phyloP scores from a whole-genome alignment of 2,113 vertebrate genomes.

The Nyctereutes procyonoides region DNA sequence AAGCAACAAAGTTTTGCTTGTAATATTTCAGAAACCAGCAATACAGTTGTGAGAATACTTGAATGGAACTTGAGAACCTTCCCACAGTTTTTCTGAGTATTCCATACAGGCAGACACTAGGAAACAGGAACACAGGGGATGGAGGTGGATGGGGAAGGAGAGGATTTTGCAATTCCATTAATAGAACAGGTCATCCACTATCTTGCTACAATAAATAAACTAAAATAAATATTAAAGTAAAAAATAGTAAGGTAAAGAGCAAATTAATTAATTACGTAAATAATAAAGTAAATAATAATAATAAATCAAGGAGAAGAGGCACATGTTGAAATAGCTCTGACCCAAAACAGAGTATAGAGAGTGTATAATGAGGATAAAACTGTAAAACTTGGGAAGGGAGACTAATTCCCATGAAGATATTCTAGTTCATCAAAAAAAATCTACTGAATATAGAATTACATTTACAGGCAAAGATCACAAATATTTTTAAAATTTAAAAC shows the following conservation, averaged over 20 bases:
- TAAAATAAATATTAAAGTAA: neutral
- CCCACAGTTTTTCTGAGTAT: neutral
- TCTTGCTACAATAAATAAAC: neutral
- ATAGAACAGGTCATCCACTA: neutral
- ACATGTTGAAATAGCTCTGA: neutral
- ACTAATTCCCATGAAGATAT: neutral
- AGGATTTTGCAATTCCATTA: neutral
- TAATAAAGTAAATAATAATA: neutral
- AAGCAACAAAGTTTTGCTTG: neutral
- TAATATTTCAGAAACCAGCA: neutral
- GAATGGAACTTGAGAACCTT: neutral
- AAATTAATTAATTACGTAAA: neutral
- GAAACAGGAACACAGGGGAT: neutral
- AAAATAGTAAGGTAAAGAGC: neutral
- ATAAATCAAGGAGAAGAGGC: neutral
- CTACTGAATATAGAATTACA: neutral
- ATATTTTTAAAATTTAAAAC: neutral
- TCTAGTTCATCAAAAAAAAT: slow-evolving; percentile 32
- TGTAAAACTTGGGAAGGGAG: neutral
- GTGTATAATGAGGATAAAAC: slow-evolving; percentile 37
- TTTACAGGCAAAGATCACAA: neutral
- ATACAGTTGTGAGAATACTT: neutral
- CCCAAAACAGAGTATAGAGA: neutral
- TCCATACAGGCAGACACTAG: neutral
- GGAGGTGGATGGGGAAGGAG: neutral